A percentile compares a stretch with the other conserved stretches of the same genome.
These are phyloP conservation scores for Pelosia muscerda DNA, from an alignment of 2,888 invertebrate genomes.

Conservation along the genomic window DNA sequence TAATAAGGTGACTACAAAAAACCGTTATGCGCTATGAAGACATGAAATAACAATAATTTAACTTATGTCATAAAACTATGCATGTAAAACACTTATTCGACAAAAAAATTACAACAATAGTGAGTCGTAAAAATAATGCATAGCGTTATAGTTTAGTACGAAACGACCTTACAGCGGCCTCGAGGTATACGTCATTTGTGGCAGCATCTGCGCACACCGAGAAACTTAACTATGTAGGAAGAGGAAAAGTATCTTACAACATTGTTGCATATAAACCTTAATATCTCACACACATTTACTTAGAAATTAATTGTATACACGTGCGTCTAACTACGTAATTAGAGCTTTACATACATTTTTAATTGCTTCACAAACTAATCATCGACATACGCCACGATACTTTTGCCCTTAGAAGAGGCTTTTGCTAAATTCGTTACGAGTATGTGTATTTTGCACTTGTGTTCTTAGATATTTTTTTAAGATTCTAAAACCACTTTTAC, in stretches of 20 bases:
- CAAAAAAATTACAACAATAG: conserved; percentile 35
- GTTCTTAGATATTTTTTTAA: neutral
- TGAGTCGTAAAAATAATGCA: conserved; percentile 35
- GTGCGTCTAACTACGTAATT: conserved; percentile 8
- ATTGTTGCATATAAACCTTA: conserved; percentile 21
- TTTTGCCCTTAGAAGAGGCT: neutral
- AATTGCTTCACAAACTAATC: neutral
- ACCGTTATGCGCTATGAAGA: conserved; percentile 21
- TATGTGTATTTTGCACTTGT: neutral
- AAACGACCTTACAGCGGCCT: conserved; percentile 43
- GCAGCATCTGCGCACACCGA: conserved; percentile 30
- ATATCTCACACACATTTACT: conserved; percentile 18
- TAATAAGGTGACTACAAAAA: neutral
- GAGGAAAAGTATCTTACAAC: conserved; percentile 42
- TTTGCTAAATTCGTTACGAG: neutral
- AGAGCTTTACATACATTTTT: conserved; percentile 12
- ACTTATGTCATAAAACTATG: conserved; percentile 39
- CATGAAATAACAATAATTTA: conserved; percentile 32
- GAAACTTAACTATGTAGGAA: conserved; percentile 44
- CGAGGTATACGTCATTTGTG: conserved; percentile 29
- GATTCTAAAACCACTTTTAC: too few relatives aligned
- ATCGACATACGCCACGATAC: neutral
- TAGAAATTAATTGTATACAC: conserved; percentile 14
- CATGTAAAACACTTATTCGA: neutral
- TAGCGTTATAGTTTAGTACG: conserved; percentile 44